Evolutionary conservation across 2,888 invertebrate genomes (phyloP).

Genomic region (Sipha maydis): DNA sequence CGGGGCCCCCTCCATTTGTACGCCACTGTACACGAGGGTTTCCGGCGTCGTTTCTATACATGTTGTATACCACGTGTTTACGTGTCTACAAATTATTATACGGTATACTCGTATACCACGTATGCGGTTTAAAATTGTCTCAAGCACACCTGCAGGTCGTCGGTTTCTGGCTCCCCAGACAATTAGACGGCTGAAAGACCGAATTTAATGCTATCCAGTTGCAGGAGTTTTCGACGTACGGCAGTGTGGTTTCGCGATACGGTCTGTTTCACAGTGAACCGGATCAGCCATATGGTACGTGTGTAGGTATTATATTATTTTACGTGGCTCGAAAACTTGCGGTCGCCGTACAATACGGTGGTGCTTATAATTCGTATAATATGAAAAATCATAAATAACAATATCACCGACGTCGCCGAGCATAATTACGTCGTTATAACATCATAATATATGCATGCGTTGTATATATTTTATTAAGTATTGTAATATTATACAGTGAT

Average conservation of each 20-base stretch:
- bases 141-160: slow-evolving; percentile 34
- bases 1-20: no score
- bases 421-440: neutral
- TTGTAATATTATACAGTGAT: no score
- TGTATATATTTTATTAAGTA: no score
- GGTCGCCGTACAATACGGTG: neutral
- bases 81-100: neutral
- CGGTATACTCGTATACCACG: neutral
- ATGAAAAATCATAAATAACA: slow-evolving; percentile 14
- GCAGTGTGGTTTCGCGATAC: slow-evolving; percentile 2
- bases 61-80: neutral
- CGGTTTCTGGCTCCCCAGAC: slow-evolving; percentile 34
- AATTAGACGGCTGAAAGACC: slow-evolving; percentile 38
- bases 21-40: neutral
- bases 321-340: slow-evolving; percentile 15
- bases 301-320: neutral
- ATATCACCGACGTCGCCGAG: neutral
- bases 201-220: neutral
- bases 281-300: slow-evolving; percentile 48
- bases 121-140: neutral
- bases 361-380: neutral
- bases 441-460: neutral
- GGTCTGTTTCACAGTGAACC: slow-evolving; percentile 40
- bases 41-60: neutral
- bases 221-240: neutral